These are phyloP conservation scores for Ptiloglossa arizonensis DNA, from an alignment of 1,140 invertebrate species.

Conservation along the genomic window DNA sequence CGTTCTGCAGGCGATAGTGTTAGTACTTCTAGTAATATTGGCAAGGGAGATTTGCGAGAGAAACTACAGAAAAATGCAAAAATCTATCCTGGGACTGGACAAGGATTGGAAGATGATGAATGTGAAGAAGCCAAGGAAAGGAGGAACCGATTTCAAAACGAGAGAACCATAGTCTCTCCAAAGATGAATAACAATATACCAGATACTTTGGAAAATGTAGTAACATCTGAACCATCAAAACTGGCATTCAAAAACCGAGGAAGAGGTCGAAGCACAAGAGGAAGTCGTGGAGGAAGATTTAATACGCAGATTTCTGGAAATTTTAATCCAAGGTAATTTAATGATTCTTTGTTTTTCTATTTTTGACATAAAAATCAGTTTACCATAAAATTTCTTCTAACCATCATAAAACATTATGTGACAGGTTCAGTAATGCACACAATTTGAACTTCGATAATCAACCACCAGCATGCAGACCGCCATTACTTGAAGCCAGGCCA, in stretches of 20 bases:
- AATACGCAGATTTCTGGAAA: conserved; percentile 59
- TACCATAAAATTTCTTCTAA: neutral
- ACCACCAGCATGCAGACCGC: conserved; percentile 69
- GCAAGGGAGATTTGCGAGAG: conserved; percentile 72
- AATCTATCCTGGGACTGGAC: conserved; percentile 66
- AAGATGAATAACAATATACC: conserved; percentile 77
- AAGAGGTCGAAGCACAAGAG: conserved; percentile 67
- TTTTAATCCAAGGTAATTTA: conserved; percentile 67
- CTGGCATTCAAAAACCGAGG: conserved; percentile 58
- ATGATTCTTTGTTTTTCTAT: neutral
- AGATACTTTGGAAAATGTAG: conserved; percentile 76
- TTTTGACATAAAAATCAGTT: neutral
- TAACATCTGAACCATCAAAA: conserved; percentile 70
- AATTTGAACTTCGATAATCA: conserved; percentile 63
- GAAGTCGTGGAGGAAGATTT: conserved; percentile 69
- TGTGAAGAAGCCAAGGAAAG: conserved; percentile 75
- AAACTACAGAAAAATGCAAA: conserved; percentile 72
- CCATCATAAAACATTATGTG: neutral
- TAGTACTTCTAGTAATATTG: conserved; percentile 47
- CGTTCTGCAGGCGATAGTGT: conserved; percentile 32
- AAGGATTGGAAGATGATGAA: conserved; percentile 76
- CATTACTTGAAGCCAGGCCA: conserved; percentile 70
- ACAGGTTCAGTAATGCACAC: conserved; percentile 50
- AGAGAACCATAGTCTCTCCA: conserved; percentile 72
- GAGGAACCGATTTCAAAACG: conserved; percentile 78